Base-by-base conservation (phyloP, 2,888 invertebrate genomes). In the Chloroclysta siterata region DNA sequence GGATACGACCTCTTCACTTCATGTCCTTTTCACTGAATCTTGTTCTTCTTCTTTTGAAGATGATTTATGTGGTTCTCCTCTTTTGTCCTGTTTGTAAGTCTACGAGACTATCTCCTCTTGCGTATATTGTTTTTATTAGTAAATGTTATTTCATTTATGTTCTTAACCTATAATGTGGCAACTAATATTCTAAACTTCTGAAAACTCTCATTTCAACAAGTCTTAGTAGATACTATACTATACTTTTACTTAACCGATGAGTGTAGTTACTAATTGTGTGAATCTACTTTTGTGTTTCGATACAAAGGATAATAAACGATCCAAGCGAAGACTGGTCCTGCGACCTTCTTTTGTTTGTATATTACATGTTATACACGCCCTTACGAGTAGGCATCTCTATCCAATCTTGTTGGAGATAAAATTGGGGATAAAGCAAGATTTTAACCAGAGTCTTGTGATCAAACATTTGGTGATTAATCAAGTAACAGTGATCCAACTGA, bases 391-490 rank as follows among this genome's bases (percentile, higher is more conserved):
- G 44, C 42, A 60, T 60, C 50, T 33, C 14, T 61, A 57, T 58
- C 54, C 74, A 77, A 82, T 83, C 81, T 75, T 63, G 70, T 78
- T 60, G 54, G 53, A 79, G 82, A 83, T 83, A 81, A 69, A 70
- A 70, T 46, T 10, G n/a, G 28, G 56, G 67, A 70, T 68, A 66
- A 63, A 42, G 41, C 62, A 51, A 75, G 80, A 83, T 76, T 79
- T 78, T 77, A 76, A 80, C 84, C 83, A 80, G 77, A 78, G 77
- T 71, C 78, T 56, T 70, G 73, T 74, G 82, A 84, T 85, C 82
- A 77, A 75, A 80, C 76, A 77, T 72, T 72, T 68, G 72, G 82
- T 86, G 85, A 87, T 88, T 87, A 87, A 86, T 87, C 84, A 84
- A 80, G 77, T 74, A 73, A 81, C 77, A 76, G 72, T 71, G 80